Evolutionary conservation across 2,113 vertebrate species (phyloP).

Genomic region (Campylomormyrus tamandua): DNA sequence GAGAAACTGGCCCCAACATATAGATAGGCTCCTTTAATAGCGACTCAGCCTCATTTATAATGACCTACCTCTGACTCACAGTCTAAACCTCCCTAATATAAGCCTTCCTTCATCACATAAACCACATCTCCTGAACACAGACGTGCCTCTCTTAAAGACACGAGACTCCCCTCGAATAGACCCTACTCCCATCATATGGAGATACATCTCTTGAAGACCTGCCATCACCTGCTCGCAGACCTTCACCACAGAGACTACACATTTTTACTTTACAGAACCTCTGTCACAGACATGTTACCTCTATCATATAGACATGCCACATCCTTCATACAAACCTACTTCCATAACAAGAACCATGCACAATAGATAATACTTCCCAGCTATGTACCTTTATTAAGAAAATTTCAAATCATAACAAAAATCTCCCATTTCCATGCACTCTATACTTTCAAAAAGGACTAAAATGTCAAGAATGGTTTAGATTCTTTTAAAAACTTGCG

Average conservation of each 20-base stretch:
- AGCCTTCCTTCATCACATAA: not conserved
- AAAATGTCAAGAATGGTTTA: not conserved
- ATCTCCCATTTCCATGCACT: not conserved
- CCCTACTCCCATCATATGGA: not conserved
- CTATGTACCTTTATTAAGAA: not conserved
- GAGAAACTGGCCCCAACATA: not conserved
- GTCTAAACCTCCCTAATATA: not conserved
- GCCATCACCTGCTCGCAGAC: not conserved
- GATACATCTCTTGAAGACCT: not conserved
- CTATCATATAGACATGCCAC: not conserved
- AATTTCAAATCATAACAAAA: not conserved
- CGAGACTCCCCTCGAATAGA: not conserved
- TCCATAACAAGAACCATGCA: not conserved
- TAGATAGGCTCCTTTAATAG: not conserved
- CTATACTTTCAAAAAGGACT: not conserved
- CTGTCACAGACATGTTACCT: not conserved
- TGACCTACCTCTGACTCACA: not conserved
- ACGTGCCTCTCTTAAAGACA: not conserved
- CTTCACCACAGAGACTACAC: not conserved
- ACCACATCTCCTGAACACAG: not conserved
- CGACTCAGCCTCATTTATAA: not conserved
- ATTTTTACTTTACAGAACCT: not conserved
- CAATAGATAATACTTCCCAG: not conserved
- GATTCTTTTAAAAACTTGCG: not conserved
- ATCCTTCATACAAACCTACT: not conserved